Conservation (phyloP, 2,888 invertebrate genomes). For the Heteromyza rotundicornis region DNA sequence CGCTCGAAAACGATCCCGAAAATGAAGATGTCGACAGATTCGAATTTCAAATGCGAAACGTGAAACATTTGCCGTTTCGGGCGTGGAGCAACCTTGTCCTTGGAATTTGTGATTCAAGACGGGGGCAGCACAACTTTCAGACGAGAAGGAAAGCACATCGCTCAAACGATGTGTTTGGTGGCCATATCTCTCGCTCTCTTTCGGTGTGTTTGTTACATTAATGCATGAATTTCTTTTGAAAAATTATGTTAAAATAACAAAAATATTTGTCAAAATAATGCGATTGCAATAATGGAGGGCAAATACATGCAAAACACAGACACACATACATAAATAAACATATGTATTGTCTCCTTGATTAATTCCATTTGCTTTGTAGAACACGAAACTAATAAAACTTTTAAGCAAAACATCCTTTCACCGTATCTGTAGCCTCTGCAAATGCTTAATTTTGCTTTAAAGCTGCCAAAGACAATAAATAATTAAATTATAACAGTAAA, state of each 20-base stretch:
- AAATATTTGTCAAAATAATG: slow-evolving; percentile 59
- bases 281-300: slow-evolving; percentile 57
- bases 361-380: slow-evolving; percentile 35
- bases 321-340: slow-evolving; percentile 47
- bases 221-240: slow-evolving; percentile 28
- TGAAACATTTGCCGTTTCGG: not conserved
- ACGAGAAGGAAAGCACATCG: too few species aligned
- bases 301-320: too few species aligned
- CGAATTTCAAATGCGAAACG: slow-evolving; percentile 45
- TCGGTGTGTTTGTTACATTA: slow-evolving; percentile 30
- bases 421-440: not conserved
- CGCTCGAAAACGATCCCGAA: not conserved
- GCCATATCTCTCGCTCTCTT: slow-evolving; percentile 4
- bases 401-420: too few species aligned
- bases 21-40: slow-evolving; percentile 33
- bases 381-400: too few species aligned
- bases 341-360: slow-evolving; percentile 54
- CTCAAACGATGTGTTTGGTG: not conserved
- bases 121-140: too few species aligned
- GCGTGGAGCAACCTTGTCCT: slow-evolving; percentile 4
- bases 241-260: slow-evolving; percentile 58
- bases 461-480: slow-evolving; percentile 62
- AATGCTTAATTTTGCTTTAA: slow-evolving; percentile 54
- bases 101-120: slow-evolving; percentile 8
- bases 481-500: slow-evolving; percentile 58